Base-by-base conservation (phyloP, 1,140 invertebrate genomes). In the Ruditapes philippinarum region DNA sequence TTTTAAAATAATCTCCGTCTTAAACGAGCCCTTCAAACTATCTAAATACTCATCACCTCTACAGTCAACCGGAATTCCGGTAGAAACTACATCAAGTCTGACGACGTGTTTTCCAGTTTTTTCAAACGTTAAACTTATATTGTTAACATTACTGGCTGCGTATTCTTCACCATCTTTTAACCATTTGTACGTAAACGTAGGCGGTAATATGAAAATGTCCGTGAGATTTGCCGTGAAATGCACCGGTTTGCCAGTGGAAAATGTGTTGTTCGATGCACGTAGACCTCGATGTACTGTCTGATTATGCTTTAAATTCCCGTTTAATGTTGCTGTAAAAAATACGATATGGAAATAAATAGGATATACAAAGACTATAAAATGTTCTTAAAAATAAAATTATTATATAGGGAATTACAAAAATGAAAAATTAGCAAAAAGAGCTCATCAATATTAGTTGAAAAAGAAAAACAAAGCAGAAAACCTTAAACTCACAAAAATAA, bases 111-210 rank as follows among this genome's bases (percentile, higher is more conserved):
- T 45, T 33, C 57, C 80, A 65, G 80, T 3, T 45, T 82, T 49
- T 14, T 45, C 11, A 38, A 82, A 33, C 9, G 11, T 33, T 4
- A 49, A 33, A n/a, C 12, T 19, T 31, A 28, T 12, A 11, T 40
- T 82, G 2, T 65, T 7, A 68, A 0, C 5, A 31, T 82, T 82
- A 9, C 57, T 40, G n/a, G 60, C 62, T 22, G 25, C 60, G 31
- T 40, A 42, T n/a, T 33, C 4, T 42, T 82, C 25, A 25, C 31
- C 40, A 68, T 82, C 57, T 22, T 45, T 40, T 22, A 62, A 82
- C 80, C 80, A 82, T 19, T 68, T 45, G 62, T 65, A 82, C 3
- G 62, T 82, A 22, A 82, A 68, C 9, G 31, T 68, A 42, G 80
- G 80, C 31, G 57, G 17, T 49, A 42, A 31, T 68, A 5, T 68